Evolutionary conservation across 1,140 invertebrate genomes (phyloP).

Genomic region (Drosophila guanche): DNA sequence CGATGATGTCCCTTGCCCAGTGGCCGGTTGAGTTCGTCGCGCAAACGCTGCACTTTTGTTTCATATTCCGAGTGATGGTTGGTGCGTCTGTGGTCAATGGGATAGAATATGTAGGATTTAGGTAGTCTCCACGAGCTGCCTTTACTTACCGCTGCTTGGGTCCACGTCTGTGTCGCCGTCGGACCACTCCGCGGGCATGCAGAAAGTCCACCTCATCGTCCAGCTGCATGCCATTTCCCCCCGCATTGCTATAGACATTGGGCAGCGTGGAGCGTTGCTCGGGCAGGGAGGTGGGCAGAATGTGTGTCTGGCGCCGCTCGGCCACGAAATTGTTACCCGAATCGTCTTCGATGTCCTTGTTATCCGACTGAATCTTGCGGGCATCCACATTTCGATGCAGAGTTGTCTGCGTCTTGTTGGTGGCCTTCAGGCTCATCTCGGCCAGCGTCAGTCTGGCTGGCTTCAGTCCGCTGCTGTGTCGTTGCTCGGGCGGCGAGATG

Average conservation of each 20-base stretch:
- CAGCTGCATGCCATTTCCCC: conserved; percentile 78
- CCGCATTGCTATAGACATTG: conserved; percentile 82
- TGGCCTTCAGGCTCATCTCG: conserved; percentile 23
- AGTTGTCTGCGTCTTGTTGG: conserved; percentile 54
- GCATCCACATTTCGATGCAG: conserved; percentile 75
- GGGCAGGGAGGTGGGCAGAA: conserved; percentile 76
- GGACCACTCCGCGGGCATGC: conserved; percentile 61
- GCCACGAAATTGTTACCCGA: conserved; percentile 81
- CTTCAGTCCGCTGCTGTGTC: conserved; percentile 6
- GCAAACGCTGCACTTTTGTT: conserved; percentile 61
- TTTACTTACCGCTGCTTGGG: conserved; percentile 70
- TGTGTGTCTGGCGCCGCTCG: conserved; percentile 57
- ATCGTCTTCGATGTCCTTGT: conserved; percentile 82
- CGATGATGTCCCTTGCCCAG: conserved; percentile 39
- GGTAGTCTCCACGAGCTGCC: too few species aligned
- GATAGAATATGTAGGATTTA: too few species aligned
- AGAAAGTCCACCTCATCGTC: conserved; percentile 79
- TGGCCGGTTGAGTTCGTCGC: conserved; percentile 73
- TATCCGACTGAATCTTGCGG: conserved; percentile 83
- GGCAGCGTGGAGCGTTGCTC: conserved; percentile 75
- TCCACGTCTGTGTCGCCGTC: conserved; percentile 72
- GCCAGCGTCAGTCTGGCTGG: conserved; percentile 11
- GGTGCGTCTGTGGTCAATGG: conserved; percentile 6
- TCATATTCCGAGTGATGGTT: conserved; percentile 56
- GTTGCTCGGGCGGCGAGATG: conserved; percentile 26